phyloP scores from a whole-genome alignment of 2,113 vertebrate genomes.

The Gymnogyps californianus region DNA sequence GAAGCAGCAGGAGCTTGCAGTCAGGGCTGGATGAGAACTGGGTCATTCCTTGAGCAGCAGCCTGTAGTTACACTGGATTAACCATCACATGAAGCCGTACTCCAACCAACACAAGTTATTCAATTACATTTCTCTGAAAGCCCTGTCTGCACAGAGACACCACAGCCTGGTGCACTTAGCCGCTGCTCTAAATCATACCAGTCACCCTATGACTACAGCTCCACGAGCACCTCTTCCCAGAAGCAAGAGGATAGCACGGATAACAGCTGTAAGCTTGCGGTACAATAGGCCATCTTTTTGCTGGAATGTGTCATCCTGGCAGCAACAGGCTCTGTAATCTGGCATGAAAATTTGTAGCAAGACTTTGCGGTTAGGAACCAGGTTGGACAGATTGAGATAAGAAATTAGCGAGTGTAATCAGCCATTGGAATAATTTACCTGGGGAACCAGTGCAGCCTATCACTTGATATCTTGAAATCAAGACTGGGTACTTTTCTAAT shows the following conservation, averaged over 20 bases:
- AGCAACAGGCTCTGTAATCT: not conserved
- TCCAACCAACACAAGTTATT: not conserved
- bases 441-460: slow-evolving; percentile 6
- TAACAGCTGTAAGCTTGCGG: not conserved
- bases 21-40: not conserved
- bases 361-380: not conserved
- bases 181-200: not conserved
- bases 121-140: not conserved
- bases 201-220: not conserved
- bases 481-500: not conserved
- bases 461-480: slow-evolving; percentile 2
- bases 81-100: not conserved
- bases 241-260: not conserved
- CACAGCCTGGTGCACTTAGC: not conserved
- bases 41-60: not conserved
- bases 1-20: not conserved
- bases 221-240: not conserved
- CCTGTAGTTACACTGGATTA: not conserved
- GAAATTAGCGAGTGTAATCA: slow-evolving; percentile 12
- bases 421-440: not conserved
- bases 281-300: not conserved
- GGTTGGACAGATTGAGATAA: slow-evolving; percentile 13
- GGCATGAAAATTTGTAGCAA: not conserved
- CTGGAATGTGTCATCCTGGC: not conserved
- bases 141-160: not conserved